These are phyloP conservation scores for Choristoneura fumiferana DNA, from an alignment of 1,140 invertebrate species.

Conservation along the genomic window DNA sequence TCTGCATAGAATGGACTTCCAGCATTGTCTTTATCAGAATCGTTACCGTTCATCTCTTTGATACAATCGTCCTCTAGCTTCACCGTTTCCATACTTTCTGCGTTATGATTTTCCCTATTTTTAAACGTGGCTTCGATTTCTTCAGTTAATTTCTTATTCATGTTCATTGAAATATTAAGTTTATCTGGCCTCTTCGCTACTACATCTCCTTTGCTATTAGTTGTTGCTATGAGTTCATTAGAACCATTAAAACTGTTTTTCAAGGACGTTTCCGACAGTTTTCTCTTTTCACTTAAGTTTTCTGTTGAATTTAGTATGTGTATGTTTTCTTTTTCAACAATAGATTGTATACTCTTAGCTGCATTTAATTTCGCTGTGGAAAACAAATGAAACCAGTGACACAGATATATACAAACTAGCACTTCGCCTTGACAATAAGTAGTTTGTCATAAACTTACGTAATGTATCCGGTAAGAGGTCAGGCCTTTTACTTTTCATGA, in stretches of 20 bases:
- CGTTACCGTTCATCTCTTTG: slow-evolving; percentile 49
- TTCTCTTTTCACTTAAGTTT: slow-evolving; percentile 66
- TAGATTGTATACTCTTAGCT: slow-evolving; percentile 68
- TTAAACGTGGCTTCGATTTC: slow-evolving; percentile 69
- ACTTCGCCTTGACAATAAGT: slow-evolving; percentile 2
- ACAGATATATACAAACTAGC: slow-evolving; percentile 9
- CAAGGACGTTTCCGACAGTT: slow-evolving; percentile 56
- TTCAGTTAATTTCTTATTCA: slow-evolving; percentile 73
- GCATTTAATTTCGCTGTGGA: slow-evolving; percentile 62
- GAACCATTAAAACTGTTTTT: slow-evolving; percentile 68
- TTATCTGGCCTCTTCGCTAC: slow-evolving; percentile 75
- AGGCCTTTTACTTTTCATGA: slow-evolving; percentile 79
- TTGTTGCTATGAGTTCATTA: slow-evolving; percentile 73
- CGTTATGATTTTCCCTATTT: slow-evolving; percentile 58
- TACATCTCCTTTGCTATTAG: slow-evolving; percentile 74
- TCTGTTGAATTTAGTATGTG: slow-evolving; percentile 62
- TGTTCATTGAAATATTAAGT: slow-evolving; percentile 70
- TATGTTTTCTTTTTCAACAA: slow-evolving; percentile 68
- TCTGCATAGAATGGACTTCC: slow-evolving; percentile 95
- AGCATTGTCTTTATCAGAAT: slow-evolving; percentile 80
- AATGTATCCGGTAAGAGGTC: slow-evolving; percentile 83
- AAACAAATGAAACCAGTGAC: slow-evolving; percentile 26
- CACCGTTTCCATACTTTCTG: slow-evolving; percentile 72
- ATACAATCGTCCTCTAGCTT: slow-evolving; percentile 62
- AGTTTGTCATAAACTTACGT: slow-evolving; percentile 77